A percentile compares a stretch with the other conserved stretches of the same genome.
phyloP scores from a whole-genome alignment of 2,888 invertebrate genomes.

The Pristionchus arcanus region DNA sequence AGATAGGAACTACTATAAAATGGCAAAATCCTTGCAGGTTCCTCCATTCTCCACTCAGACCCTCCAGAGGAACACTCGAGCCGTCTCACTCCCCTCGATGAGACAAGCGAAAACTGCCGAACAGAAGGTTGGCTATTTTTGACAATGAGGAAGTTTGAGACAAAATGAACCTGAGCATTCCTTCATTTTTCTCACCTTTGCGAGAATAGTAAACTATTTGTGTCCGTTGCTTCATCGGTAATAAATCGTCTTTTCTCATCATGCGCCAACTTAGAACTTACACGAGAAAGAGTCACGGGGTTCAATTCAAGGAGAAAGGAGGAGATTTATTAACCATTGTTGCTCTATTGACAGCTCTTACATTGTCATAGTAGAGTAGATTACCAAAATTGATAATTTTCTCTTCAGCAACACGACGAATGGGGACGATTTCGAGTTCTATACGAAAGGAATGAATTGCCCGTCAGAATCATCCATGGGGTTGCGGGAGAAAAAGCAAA shows the following conservation, averaged over 20 bases:
- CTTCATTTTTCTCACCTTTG: not conserved
- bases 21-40: slow-evolving; percentile 56
- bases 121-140: slow-evolving; percentile 33
- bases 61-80: slow-evolving; percentile 61
- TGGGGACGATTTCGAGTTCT: slow-evolving; percentile 47
- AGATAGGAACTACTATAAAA: too few relatives aligned
- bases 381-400: slow-evolving; percentile 2
- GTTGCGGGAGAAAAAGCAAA: slow-evolving; percentile 48
- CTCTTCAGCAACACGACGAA: slow-evolving; percentile 38
- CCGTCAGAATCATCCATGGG: slow-evolving; percentile 41
- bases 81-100: slow-evolving; percentile 60
- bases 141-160: not conserved
- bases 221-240: slow-evolving; percentile 8
- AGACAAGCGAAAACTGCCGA: slow-evolving; percentile 37
- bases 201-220: slow-evolving; percentile 4
- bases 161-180: not conserved
- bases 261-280: slow-evolving; percentile 1
- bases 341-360: not conserved
- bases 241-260: slow-evolving; percentile 3
- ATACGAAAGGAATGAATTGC: slow-evolving; percentile 45
- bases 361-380: not conserved
- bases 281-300: slow-evolving; percentile 24
- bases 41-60: slow-evolving; percentile 63
- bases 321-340: not conserved
- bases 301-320: not conserved